Conservation (phyloP, 2,888 invertebrate species). For the Atethmia centrago region DNA sequence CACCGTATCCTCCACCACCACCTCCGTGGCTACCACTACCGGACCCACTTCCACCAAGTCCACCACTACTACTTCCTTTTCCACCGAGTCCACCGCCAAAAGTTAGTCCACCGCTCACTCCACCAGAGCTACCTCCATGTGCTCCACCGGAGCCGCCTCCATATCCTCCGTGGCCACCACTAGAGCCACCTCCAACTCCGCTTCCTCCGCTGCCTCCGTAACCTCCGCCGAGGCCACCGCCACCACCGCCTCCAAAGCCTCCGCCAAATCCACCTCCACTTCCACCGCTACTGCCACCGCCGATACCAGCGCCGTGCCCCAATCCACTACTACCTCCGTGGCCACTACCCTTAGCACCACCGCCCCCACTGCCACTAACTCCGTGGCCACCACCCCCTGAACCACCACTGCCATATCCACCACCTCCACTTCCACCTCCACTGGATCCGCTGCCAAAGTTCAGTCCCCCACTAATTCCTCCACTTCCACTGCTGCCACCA, state of each 20-base stretch:
- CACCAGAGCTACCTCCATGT: conserved; percentile 33
- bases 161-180: conserved; percentile 35
- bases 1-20: conserved; percentile 11
- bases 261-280: conserved; percentile 61
- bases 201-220: conserved; percentile 23
- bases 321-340: conserved; percentile 32
- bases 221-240: conserved; percentile 27
- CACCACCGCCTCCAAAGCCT: conserved; percentile 58
- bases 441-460: conserved; percentile 67
- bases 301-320: conserved; percentile 50
- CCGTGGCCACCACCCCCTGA: conserved; percentile 3
- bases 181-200: conserved; percentile 21
- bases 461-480: conserved; percentile 56
- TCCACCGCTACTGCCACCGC: conserved; percentile 46
- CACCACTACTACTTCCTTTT: conserved; percentile 73
- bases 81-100: conserved; percentile 42
- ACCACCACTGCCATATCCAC: conserved; percentile 57
- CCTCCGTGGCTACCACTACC: conserved; percentile 29
- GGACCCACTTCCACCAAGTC: conserved; percentile 42
- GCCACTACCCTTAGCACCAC: conserved; percentile 42
- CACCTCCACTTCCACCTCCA: conserved; percentile 64
- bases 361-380: conserved; percentile 8
- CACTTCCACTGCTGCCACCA: conserved; percentile 48
- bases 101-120: conserved; percentile 37
- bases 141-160: conserved; percentile 50